Evolutionary conservation across 2,888 invertebrate species (phyloP), one percentile per base, ranked within the genome.

Genomic region (Rhamphomyia laevipes): DNA sequence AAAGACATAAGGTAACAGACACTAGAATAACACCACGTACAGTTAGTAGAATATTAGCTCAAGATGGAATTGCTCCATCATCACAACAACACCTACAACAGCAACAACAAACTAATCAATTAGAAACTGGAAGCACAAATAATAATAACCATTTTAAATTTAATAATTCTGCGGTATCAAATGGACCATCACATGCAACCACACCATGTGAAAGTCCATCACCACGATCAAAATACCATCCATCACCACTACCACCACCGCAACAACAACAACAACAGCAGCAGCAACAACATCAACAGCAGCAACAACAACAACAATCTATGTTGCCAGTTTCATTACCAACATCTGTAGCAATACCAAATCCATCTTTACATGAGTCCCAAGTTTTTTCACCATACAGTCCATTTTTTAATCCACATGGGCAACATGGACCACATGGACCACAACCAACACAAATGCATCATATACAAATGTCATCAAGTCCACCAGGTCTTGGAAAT

Each of bases 1-100:
- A 94, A 74, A 79, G 96, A 49, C 94, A 95, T 66, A 96, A 96
- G 85, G 90, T 94, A 62, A 95, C 95, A 35, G 93, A 93, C 65
- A 91, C 92, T 48, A 77, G 93, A 59, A 88, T 93, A 58, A 91
- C 92, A 31, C 91, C 92, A 18, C 78, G 92, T 57, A 90, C 92
- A 45, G 90, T 91, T 43, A 89, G 88, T 67, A 77, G 91, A 56
- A 84, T 91, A 57, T 72, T 91, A 60, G 88, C 86, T 45, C 84
- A 85, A 66, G 89, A 90, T 60, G 86, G 85, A 43, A 78, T 81
- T 60, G 82, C 82, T 48, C 82, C 82, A 60, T 82, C 83, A 52
- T 79, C 80, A 38, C 49, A 44, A 47, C 5, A 52, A 15, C 44
- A 45, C n/a, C 42, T 35, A 43, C 40, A 2, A 43, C 48, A 12